Base-by-base conservation (phyloP, 1,140 invertebrate genomes). In the Drosophila dunni region DNA sequence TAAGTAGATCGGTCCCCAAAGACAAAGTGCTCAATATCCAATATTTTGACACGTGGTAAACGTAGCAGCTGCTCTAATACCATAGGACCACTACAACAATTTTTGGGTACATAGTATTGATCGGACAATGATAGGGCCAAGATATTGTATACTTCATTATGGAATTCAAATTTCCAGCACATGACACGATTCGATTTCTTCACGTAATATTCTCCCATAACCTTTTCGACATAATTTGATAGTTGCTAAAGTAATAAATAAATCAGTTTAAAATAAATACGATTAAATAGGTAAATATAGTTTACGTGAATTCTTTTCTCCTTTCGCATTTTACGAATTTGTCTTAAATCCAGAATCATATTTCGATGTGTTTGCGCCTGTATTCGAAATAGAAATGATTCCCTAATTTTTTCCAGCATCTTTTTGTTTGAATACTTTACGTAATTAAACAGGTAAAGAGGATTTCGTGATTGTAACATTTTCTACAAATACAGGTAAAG, bases 121-220 rank as follows among this genome's bases (percentile, higher is more conserved):
- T 83, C 91, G 11, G 74, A 62, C 36, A 89, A 50, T 1, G 91
- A 74, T 60, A 92, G 34, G 0, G 75, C 91, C 24, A 92, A n/a
- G 0, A 53, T 89, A 50, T 92, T 92, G 44, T 91, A 92, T 0
- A 92, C 83, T 50, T 92, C 91, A 40, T 90, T 91, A 4, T 81
- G 63, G 4, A 92, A 92, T 44, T 91, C 78, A 33, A 91, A 92
- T 66, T 91, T 91, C 82, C 89, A 90, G 44, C 91, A 91, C 91
- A 92, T 92, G 7, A 92, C 78, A 1, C 91, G 80, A 36, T 78
- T 51, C 0, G 85, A 90, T 44, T 92, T 92, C 6, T 75, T 40
- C 0, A 89, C 74, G 20, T 85, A 78, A 70, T 91, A 92, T 17
- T 82, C 74, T 7, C 91, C 85, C 91, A 92, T 92, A 0, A 90